phyloP scores from a whole-genome alignment of 2,113 vertebrate genomes.

The Podocnemis expansa region DNA sequence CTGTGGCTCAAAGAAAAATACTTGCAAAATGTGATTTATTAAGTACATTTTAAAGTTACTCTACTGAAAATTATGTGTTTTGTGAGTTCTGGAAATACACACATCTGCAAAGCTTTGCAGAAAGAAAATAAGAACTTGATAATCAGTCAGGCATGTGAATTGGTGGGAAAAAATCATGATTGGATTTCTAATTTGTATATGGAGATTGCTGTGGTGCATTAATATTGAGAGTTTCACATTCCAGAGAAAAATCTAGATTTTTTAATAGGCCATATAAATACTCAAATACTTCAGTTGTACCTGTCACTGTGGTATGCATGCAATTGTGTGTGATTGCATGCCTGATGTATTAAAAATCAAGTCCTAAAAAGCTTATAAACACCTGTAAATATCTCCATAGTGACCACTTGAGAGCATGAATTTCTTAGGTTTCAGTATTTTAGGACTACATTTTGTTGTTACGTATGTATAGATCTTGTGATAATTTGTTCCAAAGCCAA shows the following conservation, averaged over 20 bases:
- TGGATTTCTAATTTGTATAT: neutral
- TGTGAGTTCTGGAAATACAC: neutral
- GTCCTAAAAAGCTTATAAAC: neutral
- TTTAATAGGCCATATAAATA: neutral
- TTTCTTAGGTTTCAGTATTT: neutral
- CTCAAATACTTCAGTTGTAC: neutral
- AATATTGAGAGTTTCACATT: neutral
- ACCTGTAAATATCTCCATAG: neutral
- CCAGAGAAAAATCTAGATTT: neutral
- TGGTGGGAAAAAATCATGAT: neutral
- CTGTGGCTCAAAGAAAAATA: slow-evolving; percentile 41
- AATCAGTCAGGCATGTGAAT: neutral
- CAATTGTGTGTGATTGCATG: neutral
- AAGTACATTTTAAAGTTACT: slow-evolving; percentile 1
- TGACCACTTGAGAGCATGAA: neutral
- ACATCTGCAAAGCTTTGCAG: neutral
- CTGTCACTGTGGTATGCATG: neutral
- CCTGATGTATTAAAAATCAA: neutral
- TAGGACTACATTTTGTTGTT: neutral
- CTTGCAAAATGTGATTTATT: neutral
- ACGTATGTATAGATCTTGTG: neutral
- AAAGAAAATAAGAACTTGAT: neutral
- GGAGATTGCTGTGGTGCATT: neutral
- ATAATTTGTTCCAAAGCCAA: neutral
- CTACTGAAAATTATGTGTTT: neutral